Evolutionary conservation across 2,888 invertebrate species (phyloP).

Genomic region (Parnassius smintheus): DNA sequence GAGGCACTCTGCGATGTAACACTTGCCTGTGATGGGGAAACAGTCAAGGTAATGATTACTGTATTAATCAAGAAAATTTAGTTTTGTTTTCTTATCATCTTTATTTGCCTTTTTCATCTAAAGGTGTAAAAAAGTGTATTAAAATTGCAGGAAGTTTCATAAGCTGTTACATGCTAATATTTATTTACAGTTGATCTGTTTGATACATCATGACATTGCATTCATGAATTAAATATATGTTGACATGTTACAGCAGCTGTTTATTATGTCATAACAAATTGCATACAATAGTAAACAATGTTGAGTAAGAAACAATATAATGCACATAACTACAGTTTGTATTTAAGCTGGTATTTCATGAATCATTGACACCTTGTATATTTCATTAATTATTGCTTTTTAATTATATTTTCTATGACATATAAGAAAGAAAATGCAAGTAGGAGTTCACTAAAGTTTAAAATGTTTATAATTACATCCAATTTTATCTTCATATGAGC

Average conservation of each 20-base stretch:
- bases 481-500: constrained; percentile 36
- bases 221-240: constrained; percentile 35
- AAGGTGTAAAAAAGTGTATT: not conserved
- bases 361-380: constrained; percentile 13
- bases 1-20: constrained; percentile 96
- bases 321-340: constrained; percentile 32
- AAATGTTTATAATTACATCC: constrained; percentile 14
- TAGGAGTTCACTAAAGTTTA: not conserved
- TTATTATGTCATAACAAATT: constrained; percentile 65
- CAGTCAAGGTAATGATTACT: constrained; percentile 83
- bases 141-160: constrained; percentile 8
- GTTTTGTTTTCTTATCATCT: not conserved
- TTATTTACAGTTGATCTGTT: constrained; percentile 20
- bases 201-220: constrained; percentile 23
- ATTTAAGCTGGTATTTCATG: constrained; percentile 25
- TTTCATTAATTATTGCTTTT: constrained; percentile 3
- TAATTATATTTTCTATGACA: not conserved
- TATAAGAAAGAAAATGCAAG: constrained; percentile 2
- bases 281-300: constrained; percentile 70
- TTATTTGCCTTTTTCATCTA: not conserved
- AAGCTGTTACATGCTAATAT: constrained; percentile 7
- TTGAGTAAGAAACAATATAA: constrained; percentile 52
- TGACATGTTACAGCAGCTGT: constrained; percentile 57
- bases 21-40: constrained; percentile 94
- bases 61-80: too few relatives aligned